Evolutionary conservation across 2,888 invertebrate species (phyloP).

Genomic region (Megalurothrips usitatus): DNA sequence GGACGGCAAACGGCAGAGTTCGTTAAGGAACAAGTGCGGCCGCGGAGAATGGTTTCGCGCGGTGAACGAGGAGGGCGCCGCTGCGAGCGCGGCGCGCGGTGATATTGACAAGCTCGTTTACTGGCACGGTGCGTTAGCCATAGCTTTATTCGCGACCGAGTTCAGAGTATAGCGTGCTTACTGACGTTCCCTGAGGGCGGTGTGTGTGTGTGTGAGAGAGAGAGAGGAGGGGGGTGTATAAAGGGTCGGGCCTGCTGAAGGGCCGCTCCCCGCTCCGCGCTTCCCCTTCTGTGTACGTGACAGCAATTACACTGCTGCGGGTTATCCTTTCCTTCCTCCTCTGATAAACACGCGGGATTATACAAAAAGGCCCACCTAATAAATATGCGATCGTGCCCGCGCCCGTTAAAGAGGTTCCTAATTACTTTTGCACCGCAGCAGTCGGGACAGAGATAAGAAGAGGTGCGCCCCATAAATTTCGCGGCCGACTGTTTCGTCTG

Average conservation of each 20-base stretch:
- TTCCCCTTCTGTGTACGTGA: background rate
- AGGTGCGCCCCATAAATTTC: background rate
- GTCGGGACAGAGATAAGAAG: background rate
- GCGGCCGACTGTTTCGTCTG: background rate
- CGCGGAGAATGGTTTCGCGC: too few relatives aligned
- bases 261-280: too few relatives aligned
- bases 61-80: too few relatives aligned
- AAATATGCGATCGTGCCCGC: conserved; percentile 9
- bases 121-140: too few relatives aligned
- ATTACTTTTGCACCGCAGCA: background rate
- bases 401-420: background rate
- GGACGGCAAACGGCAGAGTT: too few relatives aligned
- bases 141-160: too few relatives aligned
- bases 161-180: too few relatives aligned
- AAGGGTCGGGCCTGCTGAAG: too few relatives aligned
- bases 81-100: too few relatives aligned
- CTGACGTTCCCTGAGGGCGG: background rate
- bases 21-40: too few relatives aligned
- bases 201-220: background rate
- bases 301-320: conserved; percentile 17
- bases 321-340: background rate
- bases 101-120: too few relatives aligned
- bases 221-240: background rate
- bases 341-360: conserved; percentile 7
- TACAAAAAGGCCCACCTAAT: conserved; percentile 1